These are phyloP conservation scores for Lomographa bimaculata DNA, from an alignment of 2,888 invertebrate genomes.

Conservation along the genomic window DNA sequence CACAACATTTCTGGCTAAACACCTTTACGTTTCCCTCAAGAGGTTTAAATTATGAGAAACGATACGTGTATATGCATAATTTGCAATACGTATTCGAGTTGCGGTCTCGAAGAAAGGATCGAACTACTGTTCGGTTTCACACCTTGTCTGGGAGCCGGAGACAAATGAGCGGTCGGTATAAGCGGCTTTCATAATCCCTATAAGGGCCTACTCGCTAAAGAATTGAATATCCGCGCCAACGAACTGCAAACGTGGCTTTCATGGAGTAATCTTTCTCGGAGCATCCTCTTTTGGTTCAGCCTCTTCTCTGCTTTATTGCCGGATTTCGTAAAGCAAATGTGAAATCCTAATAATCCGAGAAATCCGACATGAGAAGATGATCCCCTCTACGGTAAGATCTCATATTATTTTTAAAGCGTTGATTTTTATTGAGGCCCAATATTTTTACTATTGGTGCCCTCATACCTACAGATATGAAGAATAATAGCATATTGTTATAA, in stretches of 20 bases:
- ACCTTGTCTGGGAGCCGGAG: conserved; percentile 64
- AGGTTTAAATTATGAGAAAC: conserved; percentile 48
- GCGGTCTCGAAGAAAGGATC: conserved; percentile 54
- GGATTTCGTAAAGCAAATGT: conserved; percentile 47
- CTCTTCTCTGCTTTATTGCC: neutral
- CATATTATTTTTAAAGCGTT: too few relatives aligned
- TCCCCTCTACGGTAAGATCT: too few relatives aligned
- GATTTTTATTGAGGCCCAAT: too few relatives aligned
- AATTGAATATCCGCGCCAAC: conserved; percentile 42
- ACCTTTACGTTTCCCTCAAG: conserved; percentile 30
- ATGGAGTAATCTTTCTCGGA: too few relatives aligned
- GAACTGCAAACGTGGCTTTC: conserved; percentile 5
- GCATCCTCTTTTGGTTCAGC: too few relatives aligned
- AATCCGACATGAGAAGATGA: conserved; percentile 60
- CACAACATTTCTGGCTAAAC: conserved; percentile 41
- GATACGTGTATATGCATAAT: conserved; percentile 37
- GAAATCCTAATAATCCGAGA: conserved; percentile 67
- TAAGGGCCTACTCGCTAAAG: conserved; percentile 54
- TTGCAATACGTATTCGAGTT: conserved; percentile 46
- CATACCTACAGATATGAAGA: too few relatives aligned
- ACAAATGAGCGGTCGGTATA: conserved; percentile 66
- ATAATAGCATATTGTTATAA: too few relatives aligned
- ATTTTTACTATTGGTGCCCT: too few relatives aligned
- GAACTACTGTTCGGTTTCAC: conserved; percentile 59
- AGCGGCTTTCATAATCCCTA: conserved; percentile 61